Percentiles rank a stretch among this genome's conserved stretches.
Conservation (phyloP, 2,113 vertebrate species). For the Paralichthys olivaceus region DNA sequence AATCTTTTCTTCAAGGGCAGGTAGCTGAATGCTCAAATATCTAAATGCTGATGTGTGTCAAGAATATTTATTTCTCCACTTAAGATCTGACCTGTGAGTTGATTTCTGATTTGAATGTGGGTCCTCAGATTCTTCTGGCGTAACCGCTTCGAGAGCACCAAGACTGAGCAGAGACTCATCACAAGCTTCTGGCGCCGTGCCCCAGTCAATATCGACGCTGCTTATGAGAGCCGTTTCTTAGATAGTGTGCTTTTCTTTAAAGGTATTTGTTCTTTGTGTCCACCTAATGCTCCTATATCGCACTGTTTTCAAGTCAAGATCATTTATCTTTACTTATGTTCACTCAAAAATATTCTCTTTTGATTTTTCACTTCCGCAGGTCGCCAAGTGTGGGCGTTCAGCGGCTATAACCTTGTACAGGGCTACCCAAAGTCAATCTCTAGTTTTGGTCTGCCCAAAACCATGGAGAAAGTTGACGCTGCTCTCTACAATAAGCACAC, state of each 20-base stretch:
- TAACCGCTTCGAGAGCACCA: slow-evolving; percentile 61
- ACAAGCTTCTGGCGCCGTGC: slow-evolving; percentile 87
- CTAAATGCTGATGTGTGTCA: too few species aligned
- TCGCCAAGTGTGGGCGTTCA: slow-evolving; percentile 86
- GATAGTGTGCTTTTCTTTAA: slow-evolving; percentile 77
- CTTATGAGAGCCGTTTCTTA: slow-evolving; percentile 69
- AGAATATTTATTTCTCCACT: neutral
- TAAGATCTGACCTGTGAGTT: neutral
- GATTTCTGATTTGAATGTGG: slow-evolving; percentile 3
- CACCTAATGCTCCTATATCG: too few species aligned
- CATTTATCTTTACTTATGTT: neutral
- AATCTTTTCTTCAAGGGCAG: slow-evolving; percentile 90
- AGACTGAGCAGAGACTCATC: slow-evolving; percentile 83
- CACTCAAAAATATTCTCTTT: neutral
- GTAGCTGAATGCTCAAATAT: slow-evolving; percentile 72
- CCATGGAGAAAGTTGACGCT: slow-evolving; percentile 85
- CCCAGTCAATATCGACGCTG: slow-evolving; percentile 88
- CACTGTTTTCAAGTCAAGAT: neutral
- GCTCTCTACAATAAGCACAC: slow-evolving; percentile 78
- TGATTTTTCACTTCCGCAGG: slow-evolving; percentile 70
- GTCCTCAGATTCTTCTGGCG: slow-evolving; percentile 89
- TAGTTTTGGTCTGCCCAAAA: slow-evolving; percentile 82
- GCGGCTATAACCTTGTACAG: slow-evolving; percentile 80
- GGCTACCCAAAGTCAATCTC: slow-evolving; percentile 86
- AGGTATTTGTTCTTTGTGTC: slow-evolving; percentile 49